These are phyloP conservation scores for Druon quercuslanigerum DNA, from an alignment of 1,140 invertebrate genomes.

Conservation along the genomic window DNA sequence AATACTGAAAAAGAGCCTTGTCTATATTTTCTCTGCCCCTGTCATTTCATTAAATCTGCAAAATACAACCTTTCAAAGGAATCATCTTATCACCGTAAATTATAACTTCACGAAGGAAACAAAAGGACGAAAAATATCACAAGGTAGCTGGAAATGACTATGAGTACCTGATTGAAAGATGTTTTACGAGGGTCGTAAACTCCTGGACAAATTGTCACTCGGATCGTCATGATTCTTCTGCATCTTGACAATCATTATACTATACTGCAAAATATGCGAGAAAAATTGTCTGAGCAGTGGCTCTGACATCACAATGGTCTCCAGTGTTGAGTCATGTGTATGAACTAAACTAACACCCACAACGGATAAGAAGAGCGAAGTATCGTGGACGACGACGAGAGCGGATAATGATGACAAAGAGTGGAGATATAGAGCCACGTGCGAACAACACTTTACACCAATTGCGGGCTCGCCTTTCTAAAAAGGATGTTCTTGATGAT, in stretches of 20 bases:
- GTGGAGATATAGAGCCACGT: slow-evolving; percentile 47
- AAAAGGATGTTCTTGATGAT: slow-evolving; percentile 65
- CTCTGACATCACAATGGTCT: slow-evolving; percentile 31
- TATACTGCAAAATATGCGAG: too few relatives aligned
- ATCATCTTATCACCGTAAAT: too few relatives aligned
- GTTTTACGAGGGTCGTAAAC: slow-evolving; percentile 19
- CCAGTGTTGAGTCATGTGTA: slow-evolving; percentile 49
- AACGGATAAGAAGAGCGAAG: slow-evolving; percentile 26
- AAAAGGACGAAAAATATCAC: too few relatives aligned
- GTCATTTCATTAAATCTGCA: too few relatives aligned
- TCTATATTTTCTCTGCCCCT: too few relatives aligned
- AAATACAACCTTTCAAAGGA: too few relatives aligned
- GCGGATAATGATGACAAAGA: slow-evolving; percentile 31
- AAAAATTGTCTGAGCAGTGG: background rate
- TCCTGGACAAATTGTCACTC: slow-evolving; percentile 19
- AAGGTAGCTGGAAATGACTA: too few relatives aligned
- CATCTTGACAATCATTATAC: too few relatives aligned
- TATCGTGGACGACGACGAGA: slow-evolving; percentile 33
- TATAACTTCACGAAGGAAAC: too few relatives aligned
- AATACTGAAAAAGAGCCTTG: too few relatives aligned
- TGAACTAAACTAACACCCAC: slow-evolving; percentile 32
- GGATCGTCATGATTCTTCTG: background rate
- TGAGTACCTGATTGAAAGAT: background rate
- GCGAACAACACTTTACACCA: slow-evolving; percentile 60
- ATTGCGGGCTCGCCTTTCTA: slow-evolving; percentile 58